Percentiles rank a stretch among this genome's conserved stretches.
These are phyloP conservation scores for Sericinus montela DNA, from an alignment of 2,888 invertebrate species.

Conservation along the genomic window DNA sequence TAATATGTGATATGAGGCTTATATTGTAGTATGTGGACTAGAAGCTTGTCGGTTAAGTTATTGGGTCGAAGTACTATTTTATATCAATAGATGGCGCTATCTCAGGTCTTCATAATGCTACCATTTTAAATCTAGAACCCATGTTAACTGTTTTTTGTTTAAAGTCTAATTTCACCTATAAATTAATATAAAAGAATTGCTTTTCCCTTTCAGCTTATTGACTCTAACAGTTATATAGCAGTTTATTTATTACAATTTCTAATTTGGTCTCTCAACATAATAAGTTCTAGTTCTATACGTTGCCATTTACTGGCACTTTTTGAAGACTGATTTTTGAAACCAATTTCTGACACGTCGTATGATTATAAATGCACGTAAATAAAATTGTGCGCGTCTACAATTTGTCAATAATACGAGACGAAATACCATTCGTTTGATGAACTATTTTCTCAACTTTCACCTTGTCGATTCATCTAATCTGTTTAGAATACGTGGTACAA, in stretches of 20 bases:
- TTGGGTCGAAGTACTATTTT: constrained; percentile 3
- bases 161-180: too few species aligned
- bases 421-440: too few species aligned
- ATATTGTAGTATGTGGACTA: background rate
- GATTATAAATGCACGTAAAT: background rate
- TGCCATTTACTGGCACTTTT: constrained; percentile 1
- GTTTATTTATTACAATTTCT: too few species aligned
- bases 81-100: constrained; percentile 12
- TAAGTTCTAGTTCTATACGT: constrained; percentile 1
- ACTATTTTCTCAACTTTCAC: too few species aligned
- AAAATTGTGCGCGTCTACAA: background rate
- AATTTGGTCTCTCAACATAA: background rate
- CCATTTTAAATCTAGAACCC: background rate
- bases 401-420: background rate
- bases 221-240: too few species aligned
- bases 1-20: constrained; percentile 12
- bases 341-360: constrained; percentile 10
- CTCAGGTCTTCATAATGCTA: background rate
- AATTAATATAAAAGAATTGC: too few species aligned
- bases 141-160: too few species aligned
- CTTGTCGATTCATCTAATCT: too few species aligned
- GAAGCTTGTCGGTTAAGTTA: background rate
- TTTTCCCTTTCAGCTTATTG: too few species aligned
- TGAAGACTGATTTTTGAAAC: constrained; percentile 18
- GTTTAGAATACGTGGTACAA: too few species aligned